A percentile compares a stretch with the other conserved stretches of the same genome.
phyloP scores from a whole-genome alignment of 1,140 invertebrate species.

The Orius insidiosus region DNA sequence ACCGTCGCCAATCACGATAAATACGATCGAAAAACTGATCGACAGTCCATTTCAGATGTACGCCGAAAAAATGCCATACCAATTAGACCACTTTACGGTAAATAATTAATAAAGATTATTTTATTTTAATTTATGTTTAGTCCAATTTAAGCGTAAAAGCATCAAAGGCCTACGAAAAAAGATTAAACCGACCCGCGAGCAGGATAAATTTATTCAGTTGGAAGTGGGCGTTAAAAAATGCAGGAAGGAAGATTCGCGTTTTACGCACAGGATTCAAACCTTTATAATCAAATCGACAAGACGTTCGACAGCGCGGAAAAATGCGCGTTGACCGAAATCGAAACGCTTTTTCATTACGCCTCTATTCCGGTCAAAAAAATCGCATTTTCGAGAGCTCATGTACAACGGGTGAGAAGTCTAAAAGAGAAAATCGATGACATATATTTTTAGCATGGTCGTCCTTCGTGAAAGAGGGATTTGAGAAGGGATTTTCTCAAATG shows the following conservation, averaged over 20 bases:
- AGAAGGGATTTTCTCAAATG: background rate
- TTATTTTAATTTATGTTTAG: background rate
- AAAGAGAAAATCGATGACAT: no score
- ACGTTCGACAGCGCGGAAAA: slow-evolving; percentile 6
- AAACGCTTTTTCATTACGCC: background rate
- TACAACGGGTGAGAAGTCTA: slow-evolving; percentile 9
- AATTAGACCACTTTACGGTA: background rate
- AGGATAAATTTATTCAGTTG: slow-evolving; percentile 2
- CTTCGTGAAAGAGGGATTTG: slow-evolving; percentile 1
- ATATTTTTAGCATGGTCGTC: slow-evolving; percentile 3
- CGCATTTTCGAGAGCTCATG: slow-evolving; percentile 3
- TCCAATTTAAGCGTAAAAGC: background rate
- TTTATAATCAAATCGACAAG: slow-evolving; percentile 1
- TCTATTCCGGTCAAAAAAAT: slow-evolving; percentile 7
- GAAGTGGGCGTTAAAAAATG: background rate
- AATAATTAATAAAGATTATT: background rate
- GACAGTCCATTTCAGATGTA: background rate
- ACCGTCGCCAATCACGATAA: slow-evolving; percentile 8
- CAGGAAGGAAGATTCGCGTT: slow-evolving; percentile 3
- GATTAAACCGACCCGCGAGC: background rate
- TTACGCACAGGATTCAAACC: slow-evolving; percentile 4
- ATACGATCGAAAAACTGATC: slow-evolving; percentile 4
- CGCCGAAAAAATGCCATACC: slow-evolving; percentile 5
- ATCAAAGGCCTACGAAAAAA: background rate
- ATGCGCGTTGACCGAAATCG: slow-evolving; percentile 4